Conservation (phyloP, 2,888 invertebrate species). For the Meteorus colon region DNA sequence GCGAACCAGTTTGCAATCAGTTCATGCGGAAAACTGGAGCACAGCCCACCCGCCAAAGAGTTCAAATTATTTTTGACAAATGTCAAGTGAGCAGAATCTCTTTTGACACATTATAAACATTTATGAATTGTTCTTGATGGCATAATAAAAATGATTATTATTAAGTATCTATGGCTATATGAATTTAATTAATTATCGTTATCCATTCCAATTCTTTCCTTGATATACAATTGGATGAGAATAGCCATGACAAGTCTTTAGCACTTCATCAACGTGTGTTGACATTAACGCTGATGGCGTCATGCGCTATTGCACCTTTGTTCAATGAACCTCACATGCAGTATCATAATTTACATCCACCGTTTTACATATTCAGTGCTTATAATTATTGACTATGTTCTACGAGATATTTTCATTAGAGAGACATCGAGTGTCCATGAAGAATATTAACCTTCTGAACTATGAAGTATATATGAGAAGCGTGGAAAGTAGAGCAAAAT, state of each 20-base stretch:
- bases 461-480: neutral
- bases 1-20: slow-evolving; percentile 68
- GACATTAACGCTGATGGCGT: slow-evolving; percentile 63
- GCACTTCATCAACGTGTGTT: slow-evolving; percentile 43
- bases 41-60: slow-evolving; percentile 40
- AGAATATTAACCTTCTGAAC: slow-evolving; percentile 14
- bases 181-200: too few species aligned
- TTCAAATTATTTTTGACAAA: slow-evolving; percentile 33
- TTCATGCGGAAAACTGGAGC: slow-evolving; percentile 67
- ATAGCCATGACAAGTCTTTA: slow-evolving; percentile 12
- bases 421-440: slow-evolving; percentile 20
- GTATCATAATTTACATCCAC: slow-evolving; percentile 38
- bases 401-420: slow-evolving; percentile 35
- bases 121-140: too few species aligned
- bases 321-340: slow-evolving; percentile 47
- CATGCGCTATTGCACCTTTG: slow-evolving; percentile 62
- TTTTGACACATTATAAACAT: too few species aligned
- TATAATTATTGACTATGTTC: slow-evolving; percentile 32
- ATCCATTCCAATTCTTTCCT: too few species aligned
- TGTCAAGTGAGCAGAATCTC: slow-evolving; percentile 1
- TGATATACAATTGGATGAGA: neutral
- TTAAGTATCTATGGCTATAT: too few species aligned
- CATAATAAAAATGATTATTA: too few species aligned
- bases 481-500: slow-evolving; percentile 6
- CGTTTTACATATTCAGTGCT: slow-evolving; percentile 45